A percentile compares a stretch with the other conserved stretches of the same genome.
Conservation (phyloP, 2,888 invertebrate species). For the Leucoma salicis region DNA sequence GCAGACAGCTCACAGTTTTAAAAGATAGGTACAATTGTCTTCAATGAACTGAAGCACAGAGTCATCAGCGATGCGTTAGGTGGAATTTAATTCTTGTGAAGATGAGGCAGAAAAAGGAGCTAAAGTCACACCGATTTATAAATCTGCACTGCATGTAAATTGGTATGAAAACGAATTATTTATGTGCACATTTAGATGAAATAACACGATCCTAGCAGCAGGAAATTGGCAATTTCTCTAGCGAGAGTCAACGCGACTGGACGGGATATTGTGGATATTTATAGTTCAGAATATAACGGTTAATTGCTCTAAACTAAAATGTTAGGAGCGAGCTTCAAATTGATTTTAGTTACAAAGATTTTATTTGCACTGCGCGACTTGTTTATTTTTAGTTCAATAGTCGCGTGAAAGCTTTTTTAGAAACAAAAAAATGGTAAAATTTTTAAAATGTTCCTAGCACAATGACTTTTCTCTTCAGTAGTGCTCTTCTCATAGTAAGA, state of each 20-base stretch:
- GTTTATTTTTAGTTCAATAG: background rate
- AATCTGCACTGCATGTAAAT: conserved; percentile 31
- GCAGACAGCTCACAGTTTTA: too few relatives aligned
- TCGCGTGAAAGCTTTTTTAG: too few relatives aligned
- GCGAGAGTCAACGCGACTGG: conserved; percentile 27
- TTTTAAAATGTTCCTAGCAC: too few relatives aligned
- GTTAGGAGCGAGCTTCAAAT: conserved; percentile 30
- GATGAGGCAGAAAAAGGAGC: background rate
- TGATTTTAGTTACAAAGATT: conserved; percentile 14
- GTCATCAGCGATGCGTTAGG: too few relatives aligned
- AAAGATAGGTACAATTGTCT: too few relatives aligned
- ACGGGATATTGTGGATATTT: conserved; percentile 34
- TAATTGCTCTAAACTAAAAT: conserved; percentile 32
- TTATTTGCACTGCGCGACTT: conserved; percentile 2
- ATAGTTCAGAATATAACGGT: conserved; percentile 30
- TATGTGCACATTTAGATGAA: conserved; percentile 38
- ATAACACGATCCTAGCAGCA: conserved; percentile 43
- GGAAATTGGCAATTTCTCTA: conserved; percentile 74
- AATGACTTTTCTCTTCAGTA: too few relatives aligned
- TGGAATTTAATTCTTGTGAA: too few relatives aligned
- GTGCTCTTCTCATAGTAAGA: too few relatives aligned
- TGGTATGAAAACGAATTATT: conserved; percentile 47
- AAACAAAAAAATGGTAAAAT: too few relatives aligned
- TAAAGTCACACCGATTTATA: conserved; percentile 6
- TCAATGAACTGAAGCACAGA: too few relatives aligned